Conservation (phyloP, 2,888 invertebrate genomes). For the Hirtodrosophila trivittata region DNA sequence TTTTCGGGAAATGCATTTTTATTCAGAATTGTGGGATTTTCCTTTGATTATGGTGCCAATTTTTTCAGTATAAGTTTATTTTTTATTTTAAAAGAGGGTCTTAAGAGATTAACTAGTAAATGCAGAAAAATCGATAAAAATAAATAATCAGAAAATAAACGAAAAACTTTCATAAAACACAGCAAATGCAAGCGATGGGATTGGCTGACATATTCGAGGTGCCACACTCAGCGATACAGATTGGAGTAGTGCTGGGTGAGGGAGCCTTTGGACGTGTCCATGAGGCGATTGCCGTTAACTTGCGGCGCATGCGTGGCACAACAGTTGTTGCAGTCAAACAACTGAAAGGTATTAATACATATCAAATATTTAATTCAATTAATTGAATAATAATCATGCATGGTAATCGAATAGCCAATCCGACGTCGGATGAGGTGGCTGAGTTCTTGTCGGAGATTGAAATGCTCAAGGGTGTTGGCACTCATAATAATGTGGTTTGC, state of each 20-base stretch:
- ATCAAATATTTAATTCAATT: not conserved
- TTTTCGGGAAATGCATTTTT: too few relatives aligned
- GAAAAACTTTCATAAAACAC: not conserved
- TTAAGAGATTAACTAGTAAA: too few relatives aligned
- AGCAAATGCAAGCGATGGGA: conserved; percentile 80
- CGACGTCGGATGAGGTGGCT: conserved; percentile 86
- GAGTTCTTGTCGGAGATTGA: conserved; percentile 91
- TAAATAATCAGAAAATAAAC: too few relatives aligned
- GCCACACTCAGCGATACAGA: conserved; percentile 74
- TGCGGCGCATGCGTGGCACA: conserved; percentile 84
- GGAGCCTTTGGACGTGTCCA: conserved; percentile 91
- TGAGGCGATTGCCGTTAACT: conserved; percentile 86
- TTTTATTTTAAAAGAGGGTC: too few relatives aligned
- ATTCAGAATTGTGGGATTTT: too few relatives aligned
- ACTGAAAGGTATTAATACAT: conserved; percentile 86
- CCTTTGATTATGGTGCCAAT: too few relatives aligned
- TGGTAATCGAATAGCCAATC: conserved; percentile 84
- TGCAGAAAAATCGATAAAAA: too few relatives aligned
- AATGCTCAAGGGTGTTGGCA: conserved; percentile 90
- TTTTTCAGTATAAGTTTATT: too few relatives aligned
- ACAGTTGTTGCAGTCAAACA: conserved; percentile 89
- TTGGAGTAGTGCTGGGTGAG: conserved; percentile 86
- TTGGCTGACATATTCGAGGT: conserved; percentile 81
- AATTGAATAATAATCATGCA: not conserved
- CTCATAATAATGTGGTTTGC: conserved; percentile 90